A percentile compares a stretch with the other conserved stretches of the same genome.
Conservation (phyloP, 53 echinoderm and acorn worm species). For the Crossaster papposus region DNA sequence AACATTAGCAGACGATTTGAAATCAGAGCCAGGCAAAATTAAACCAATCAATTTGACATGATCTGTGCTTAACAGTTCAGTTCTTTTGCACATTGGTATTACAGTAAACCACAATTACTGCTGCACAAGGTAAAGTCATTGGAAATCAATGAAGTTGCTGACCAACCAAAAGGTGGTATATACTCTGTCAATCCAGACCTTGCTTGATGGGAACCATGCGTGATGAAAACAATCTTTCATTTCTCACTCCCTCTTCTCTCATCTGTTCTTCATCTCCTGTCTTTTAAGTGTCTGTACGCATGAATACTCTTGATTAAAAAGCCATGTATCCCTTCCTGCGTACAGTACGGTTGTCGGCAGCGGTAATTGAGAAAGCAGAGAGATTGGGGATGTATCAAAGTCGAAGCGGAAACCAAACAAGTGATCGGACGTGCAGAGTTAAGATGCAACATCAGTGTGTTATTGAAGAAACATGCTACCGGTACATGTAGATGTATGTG, state of each 20-base stretch:
- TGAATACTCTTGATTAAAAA: conserved; percentile 38
- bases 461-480: conserved; percentile 3
- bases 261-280: conserved; percentile 10
- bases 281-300: conserved; percentile 17
- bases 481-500: too few relatives aligned
- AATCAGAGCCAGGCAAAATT: not conserved
- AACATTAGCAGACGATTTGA: too few relatives aligned
- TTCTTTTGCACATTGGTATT: not conserved
- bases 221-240: too few relatives aligned
- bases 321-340: not conserved
- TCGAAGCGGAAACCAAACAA: conserved; percentile 11
- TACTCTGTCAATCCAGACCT: conserved; percentile 5
- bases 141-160: conserved; percentile 8
- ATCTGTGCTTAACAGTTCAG: not conserved
- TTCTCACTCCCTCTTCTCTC: not conserved
- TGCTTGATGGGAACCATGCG: conserved; percentile 20
- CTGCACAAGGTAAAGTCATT: not conserved
- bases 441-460: conserved; percentile 35
- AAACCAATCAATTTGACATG: not conserved
- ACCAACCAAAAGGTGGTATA: not conserved
- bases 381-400: conserved; percentile 22
- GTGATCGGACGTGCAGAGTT: conserved; percentile 20
- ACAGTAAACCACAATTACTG: not conserved
- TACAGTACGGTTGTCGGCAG: conserved; percentile 16
- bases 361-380: conserved; percentile 17